These are phyloP conservation scores for Cheilosia vulpina DNA, from an alignment of 2,888 invertebrate genomes.

Conservation along the genomic window DNA sequence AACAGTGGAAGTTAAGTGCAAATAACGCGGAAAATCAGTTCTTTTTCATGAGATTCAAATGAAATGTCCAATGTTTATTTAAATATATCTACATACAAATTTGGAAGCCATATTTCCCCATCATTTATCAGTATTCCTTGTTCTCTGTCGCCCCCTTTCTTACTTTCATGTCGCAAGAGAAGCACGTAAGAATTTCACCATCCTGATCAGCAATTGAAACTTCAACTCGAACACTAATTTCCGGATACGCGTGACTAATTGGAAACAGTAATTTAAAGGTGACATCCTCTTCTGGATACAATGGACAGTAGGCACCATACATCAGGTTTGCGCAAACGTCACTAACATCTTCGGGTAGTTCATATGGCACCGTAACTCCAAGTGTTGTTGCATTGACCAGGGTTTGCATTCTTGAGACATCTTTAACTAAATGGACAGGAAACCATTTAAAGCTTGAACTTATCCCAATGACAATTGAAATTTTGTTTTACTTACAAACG, in stretches of 20 bases:
- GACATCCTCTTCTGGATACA: slow-evolving; percentile 80
- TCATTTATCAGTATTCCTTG: not conserved
- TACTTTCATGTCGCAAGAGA: slow-evolving; percentile 79
- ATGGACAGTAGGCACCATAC: slow-evolving; percentile 80
- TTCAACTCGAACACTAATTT: slow-evolving; percentile 81
- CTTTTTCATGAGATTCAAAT: too few species aligned
- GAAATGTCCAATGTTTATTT: not conserved
- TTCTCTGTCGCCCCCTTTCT: slow-evolving; percentile 75
- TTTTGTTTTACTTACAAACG: slow-evolving; percentile 77
- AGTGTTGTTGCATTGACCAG: slow-evolving; percentile 79
- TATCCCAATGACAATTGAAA: too few species aligned
- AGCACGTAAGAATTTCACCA: slow-evolving; percentile 78
- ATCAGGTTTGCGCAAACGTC: slow-evolving; percentile 79
- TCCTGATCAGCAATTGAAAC: slow-evolving; percentile 78
- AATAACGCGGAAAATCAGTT: too few species aligned
- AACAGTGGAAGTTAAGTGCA: too few species aligned
- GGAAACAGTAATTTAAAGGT: slow-evolving; percentile 80
- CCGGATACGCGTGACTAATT: slow-evolving; percentile 79
- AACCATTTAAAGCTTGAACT: not conserved
- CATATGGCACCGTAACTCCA: slow-evolving; percentile 79
- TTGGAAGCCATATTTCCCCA: not conserved
- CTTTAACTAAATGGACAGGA: slow-evolving; percentile 20
- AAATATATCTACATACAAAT: not conserved
- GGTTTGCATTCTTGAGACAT: slow-evolving; percentile 77
- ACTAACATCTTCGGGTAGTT: slow-evolving; percentile 79